Percentiles rank a stretch among this genome's conserved stretches.
phyloP scores from a whole-genome alignment of 2,113 vertebrate species.

The Sarotherodon lohbergeri region DNA sequence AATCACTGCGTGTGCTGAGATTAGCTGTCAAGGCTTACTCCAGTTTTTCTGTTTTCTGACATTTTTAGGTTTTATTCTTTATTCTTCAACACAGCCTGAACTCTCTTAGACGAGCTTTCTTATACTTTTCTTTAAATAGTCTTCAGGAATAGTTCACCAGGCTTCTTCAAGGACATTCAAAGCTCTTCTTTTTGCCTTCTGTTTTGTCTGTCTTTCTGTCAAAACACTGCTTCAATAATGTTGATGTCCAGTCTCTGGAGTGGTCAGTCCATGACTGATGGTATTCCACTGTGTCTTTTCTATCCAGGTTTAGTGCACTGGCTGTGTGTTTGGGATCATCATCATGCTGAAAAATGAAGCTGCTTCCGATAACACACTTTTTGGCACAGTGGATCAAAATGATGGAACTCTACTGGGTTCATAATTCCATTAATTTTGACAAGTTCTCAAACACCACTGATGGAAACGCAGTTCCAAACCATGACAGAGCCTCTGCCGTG shows the following conservation, averaged over 20 bases:
- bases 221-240: not conserved
- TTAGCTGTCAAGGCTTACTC: not conserved
- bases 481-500: accelerated
- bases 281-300: not conserved
- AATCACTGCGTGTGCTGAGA: not conserved
- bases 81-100: not conserved
- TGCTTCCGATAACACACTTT: not conserved
- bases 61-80: not conserved
- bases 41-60: not conserved
- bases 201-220: not conserved
- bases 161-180: accelerated
- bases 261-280: not conserved
- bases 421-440: not conserved
- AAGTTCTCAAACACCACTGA: not conserved
- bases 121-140: not conserved
- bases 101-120: not conserved
- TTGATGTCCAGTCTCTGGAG: not conserved
- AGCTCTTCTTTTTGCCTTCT: not conserved
- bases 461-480: accelerated
- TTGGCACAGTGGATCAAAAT: not conserved
- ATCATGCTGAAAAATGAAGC: not conserved
- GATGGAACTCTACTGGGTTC: not conserved
- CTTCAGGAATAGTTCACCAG: not conserved
- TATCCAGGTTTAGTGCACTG: not conserved
- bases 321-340: not conserved